Evolutionary conservation across 1,140 invertebrate species (phyloP).

Genomic region (Amyelois transitella): DNA sequence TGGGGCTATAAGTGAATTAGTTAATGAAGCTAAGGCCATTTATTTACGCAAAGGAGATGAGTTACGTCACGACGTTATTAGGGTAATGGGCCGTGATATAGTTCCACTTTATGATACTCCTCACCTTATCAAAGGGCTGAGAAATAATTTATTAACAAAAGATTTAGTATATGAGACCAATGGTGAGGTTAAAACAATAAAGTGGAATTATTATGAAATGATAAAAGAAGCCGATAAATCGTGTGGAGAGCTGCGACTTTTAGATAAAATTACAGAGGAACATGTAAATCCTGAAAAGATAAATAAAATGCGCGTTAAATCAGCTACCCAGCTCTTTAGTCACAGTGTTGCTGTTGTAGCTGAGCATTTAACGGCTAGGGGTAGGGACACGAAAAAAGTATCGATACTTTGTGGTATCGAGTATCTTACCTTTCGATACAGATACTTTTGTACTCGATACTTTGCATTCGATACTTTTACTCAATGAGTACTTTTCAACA

Average conservation of each 20-base stretch:
- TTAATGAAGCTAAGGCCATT: conserved; percentile 12
- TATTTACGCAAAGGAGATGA: conserved; percentile 11
- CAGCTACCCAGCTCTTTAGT: conserved; percentile 16
- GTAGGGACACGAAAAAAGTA: too few species aligned
- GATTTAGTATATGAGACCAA: conserved; percentile 11
- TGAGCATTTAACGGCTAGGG: conserved; percentile 8
- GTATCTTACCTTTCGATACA: too few species aligned
- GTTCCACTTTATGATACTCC: conserved; percentile 28
- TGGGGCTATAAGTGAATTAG: conserved; percentile 5
- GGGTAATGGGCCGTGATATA: conserved; percentile 12
- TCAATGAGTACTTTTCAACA: too few species aligned
- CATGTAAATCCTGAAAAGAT: too few species aligned
- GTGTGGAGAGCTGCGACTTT: conserved; percentile 16
- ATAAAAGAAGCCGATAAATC: too few species aligned
- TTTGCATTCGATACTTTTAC: too few species aligned
- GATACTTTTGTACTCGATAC: too few species aligned
- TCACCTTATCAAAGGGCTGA: conserved; percentile 25
- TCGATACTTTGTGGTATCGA: too few species aligned
- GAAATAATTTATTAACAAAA: conserved; percentile 29
- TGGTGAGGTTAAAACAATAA: neutral
- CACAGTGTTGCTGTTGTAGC: conserved; percentile 13
- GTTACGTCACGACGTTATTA: conserved; percentile 12
- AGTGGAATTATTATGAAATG: conserved; percentile 3
- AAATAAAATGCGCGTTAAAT: too few species aligned
- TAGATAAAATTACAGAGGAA: too few species aligned